Percentiles rank a stretch among this genome's conserved stretches.
Conservation (phyloP, 2,888 invertebrate species). For the Agrilus cyanescens region DNA sequence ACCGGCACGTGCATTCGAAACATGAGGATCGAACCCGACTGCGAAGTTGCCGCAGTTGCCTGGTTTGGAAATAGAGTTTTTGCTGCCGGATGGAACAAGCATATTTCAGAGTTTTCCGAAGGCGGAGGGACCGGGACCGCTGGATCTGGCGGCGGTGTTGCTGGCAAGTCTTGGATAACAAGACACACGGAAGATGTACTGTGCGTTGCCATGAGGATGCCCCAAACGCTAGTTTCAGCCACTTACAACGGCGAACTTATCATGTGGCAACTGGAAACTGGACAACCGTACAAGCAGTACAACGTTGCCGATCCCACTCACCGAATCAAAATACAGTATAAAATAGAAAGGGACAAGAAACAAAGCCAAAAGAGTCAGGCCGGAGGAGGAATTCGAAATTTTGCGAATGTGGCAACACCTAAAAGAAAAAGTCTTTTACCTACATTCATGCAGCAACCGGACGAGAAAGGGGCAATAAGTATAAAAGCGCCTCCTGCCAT, state of each 20-base stretch:
- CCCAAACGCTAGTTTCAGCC: constrained; percentile 60
- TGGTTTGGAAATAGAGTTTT: constrained; percentile 49
- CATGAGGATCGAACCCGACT: constrained; percentile 45
- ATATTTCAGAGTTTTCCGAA: constrained; percentile 56
- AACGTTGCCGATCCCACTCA: constrained; percentile 43
- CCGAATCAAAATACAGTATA: constrained; percentile 46
- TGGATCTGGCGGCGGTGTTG: constrained; percentile 36
- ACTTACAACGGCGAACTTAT: constrained; percentile 70
- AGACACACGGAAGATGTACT: constrained; percentile 66
- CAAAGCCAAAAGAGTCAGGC: not conserved
- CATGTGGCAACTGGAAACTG: constrained; percentile 73
- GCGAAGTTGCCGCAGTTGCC: constrained; percentile 41
- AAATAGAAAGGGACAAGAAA: constrained; percentile 22
- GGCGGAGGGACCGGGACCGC: constrained; percentile 34
- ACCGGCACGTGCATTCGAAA: constrained; percentile 60
- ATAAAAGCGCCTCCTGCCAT: no score
- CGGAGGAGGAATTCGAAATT: not conserved
- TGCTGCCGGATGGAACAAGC: constrained; percentile 68
- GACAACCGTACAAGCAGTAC: constrained; percentile 50
- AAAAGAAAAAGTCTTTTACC: no score
- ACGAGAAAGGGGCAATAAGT: no score
- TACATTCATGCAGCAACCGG: no score
- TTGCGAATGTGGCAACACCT: no score
- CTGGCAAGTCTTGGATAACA: constrained; percentile 54
- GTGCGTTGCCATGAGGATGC: constrained; percentile 51